These are phyloP conservation scores for Cossypha niveicapilla DNA, from an alignment of 2,797 vertebrate species.

Conservation along the genomic window DNA sequence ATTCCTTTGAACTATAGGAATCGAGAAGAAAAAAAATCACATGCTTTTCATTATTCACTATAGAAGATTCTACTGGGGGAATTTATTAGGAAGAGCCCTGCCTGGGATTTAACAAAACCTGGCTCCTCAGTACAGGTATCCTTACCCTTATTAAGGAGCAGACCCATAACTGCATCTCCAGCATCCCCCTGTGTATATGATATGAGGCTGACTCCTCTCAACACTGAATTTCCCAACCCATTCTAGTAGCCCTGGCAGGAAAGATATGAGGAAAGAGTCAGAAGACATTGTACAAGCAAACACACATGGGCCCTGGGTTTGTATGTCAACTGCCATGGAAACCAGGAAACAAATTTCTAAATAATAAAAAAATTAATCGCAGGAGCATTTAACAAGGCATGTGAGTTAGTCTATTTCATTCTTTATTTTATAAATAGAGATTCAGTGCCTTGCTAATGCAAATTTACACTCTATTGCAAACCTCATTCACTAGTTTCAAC, in stretches of 20 bases:
- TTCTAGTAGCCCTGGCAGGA: background rate
- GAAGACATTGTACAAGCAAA: background rate
- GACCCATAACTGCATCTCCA: background rate
- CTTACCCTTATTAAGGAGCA: background rate
- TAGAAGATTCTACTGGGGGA: background rate
- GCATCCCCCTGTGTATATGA: background rate
- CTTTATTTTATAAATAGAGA: background rate
- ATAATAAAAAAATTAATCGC: background rate
- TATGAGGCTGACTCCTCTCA: background rate
- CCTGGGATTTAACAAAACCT: background rate
- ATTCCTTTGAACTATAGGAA: background rate
- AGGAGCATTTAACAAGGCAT: background rate
- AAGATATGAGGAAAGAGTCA: background rate
- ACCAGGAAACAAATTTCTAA: background rate
- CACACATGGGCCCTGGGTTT: accelerated
- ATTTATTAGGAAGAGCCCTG: background rate
- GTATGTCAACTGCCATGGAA: background rate
- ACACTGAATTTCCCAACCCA: background rate
- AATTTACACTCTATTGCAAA: background rate
- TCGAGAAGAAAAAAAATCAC: background rate
- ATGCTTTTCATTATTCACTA: background rate
- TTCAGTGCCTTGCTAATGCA: background rate
- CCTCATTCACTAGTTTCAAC: background rate
- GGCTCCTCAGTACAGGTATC: background rate
- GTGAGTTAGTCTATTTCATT: background rate